Percentiles rank a stretch among this genome's conserved stretches.
These are phyloP conservation scores for Myioborus miniatus DNA, from an alignment of 2,797 vertebrate species.

Conservation along the genomic window DNA sequence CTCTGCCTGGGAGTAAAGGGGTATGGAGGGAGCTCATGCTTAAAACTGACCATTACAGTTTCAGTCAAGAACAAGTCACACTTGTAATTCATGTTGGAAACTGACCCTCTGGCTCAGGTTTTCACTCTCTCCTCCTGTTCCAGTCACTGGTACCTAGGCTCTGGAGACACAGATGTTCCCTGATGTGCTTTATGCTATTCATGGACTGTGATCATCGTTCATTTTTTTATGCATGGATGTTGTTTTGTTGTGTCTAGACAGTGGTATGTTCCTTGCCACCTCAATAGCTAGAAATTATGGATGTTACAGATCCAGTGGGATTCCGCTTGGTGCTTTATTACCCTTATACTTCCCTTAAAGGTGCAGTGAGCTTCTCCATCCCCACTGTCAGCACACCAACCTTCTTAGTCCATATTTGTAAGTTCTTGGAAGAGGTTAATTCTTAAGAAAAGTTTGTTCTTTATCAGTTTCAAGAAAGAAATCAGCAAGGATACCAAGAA, in stretches of 20 bases:
- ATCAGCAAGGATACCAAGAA: not conserved
- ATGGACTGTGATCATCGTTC: accelerated
- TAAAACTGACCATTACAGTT: not conserved
- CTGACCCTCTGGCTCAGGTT: not conserved
- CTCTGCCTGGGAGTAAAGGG: not conserved
- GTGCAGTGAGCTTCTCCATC: not conserved
- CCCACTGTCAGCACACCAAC: not conserved
- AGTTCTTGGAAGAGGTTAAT: not conserved
- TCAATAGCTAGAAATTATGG: not conserved
- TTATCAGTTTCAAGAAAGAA: not conserved
- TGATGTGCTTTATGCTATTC: not conserved
- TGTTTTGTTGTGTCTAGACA: not conserved
- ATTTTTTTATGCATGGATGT: not conserved
- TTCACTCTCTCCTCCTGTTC: not conserved
- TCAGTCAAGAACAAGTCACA: not conserved
- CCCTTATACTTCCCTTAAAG: not conserved
- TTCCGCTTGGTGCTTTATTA: not conserved
- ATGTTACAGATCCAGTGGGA: not conserved
- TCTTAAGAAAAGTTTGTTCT: not conserved
- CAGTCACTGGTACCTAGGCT: not conserved
- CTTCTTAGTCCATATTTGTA: not conserved
- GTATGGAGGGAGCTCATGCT: not conserved
- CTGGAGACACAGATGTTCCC: not conserved
- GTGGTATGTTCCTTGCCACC: not conserved
- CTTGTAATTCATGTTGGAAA: not conserved